These are phyloP conservation scores for Neodiprion pinetum DNA, from an alignment of 1,140 invertebrate species.

Conservation along the genomic window DNA sequence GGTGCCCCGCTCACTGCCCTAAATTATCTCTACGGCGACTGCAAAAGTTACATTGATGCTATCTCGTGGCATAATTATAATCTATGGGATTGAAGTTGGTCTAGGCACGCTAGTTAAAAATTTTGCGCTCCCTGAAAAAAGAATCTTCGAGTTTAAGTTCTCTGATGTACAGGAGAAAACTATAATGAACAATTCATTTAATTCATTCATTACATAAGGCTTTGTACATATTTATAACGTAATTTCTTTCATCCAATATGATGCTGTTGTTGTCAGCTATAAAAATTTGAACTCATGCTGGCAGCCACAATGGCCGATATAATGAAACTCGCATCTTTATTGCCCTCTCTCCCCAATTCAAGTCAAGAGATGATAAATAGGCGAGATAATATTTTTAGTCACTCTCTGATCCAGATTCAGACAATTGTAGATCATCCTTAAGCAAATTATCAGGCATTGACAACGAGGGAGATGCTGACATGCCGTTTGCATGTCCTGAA, in stretches of 20 bases:
- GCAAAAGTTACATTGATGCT: no score
- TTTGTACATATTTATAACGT: conserved; percentile 4
- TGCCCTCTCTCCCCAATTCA: neutral
- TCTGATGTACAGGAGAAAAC: neutral
- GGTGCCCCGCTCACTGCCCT: no score
- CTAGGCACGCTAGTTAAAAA: no score
- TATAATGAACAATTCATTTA: conserved; percentile 1
- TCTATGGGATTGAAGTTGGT: no score
- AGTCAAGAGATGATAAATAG: neutral
- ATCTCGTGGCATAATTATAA: no score
- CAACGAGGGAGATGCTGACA: conserved; percentile 49
- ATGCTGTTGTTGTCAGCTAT: neutral
- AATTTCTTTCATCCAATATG: neutral
- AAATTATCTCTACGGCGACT: no score
- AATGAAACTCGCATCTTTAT: no score
- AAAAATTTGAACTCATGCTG: neutral
- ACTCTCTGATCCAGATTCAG: conserved; percentile 75
- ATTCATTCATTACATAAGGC: neutral
- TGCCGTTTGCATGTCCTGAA: conserved; percentile 53
- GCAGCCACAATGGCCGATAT: neutral
- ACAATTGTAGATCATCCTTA: conserved; percentile 79
- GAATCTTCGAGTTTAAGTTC: no score
- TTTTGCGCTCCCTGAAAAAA: no score
- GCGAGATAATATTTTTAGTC: conserved; percentile 40
- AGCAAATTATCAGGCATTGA: conserved; percentile 67